Base-by-base conservation (phyloP, 2,113 vertebrate species). In the Hippocampus barbouri region DNA sequence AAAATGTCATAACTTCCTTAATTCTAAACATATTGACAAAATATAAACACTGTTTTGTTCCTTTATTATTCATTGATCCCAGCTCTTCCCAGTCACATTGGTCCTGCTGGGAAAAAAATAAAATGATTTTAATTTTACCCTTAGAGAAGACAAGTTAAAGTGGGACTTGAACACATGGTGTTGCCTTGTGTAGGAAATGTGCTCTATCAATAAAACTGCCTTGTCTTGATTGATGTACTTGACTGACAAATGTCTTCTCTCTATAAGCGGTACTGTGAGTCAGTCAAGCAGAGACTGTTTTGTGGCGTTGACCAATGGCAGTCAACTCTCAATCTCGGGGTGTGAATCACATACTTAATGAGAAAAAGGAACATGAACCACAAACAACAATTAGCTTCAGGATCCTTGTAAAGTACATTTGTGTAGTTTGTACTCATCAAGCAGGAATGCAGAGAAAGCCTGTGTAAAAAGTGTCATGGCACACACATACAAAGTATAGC, bases 271-370 rank as follows among this genome's bases (percentile, higher is more conserved):
- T 60, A 40, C 56, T 75, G 64, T n/a, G 66, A 53, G 73, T 80
- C 74, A 81, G 71, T 68, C 56, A 53, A 38, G 62, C 47, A 70
- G 57, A 38, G 64, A 69, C 49, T 78, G 68, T 77, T 83, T 71
- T 83, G 84, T 72, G 75, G 79, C 84, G 67, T 72, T 85, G 83
- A 78, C 78, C 76, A 38, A 66, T 34, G 60, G 67, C 70, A 88
- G 85, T 84, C 85, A 80, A 81, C 74, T 80, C 72, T 86, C 82
- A 84, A 77, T 82, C 78, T 86, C 80, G 79, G 77, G 84, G 86
- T 83, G 88, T 90, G 88, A 90, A 85, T 90, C 89, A 89, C 84
- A 47, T 71, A 78, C 73, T 81, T 88, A 88, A 87, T 87, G 82
- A 82, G 73, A 81, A 78, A 76, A 80, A 2, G 23, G 56, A 82